These are phyloP conservation scores for Andrena bucephala DNA, from an alignment of 2,888 invertebrate species.

Conservation along the genomic window DNA sequence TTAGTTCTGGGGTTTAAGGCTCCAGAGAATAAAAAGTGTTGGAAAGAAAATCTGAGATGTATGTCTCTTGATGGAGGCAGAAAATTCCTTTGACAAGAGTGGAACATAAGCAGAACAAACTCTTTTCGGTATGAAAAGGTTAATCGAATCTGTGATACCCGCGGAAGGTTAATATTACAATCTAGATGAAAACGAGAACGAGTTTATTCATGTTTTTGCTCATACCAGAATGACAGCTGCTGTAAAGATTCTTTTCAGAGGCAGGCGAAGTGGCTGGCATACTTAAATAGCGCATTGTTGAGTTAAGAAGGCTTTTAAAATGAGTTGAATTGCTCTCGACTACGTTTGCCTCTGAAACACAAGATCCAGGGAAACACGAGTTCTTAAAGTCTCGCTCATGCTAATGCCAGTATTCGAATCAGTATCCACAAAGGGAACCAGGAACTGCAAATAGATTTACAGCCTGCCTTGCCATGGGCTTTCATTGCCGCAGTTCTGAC, in stretches of 20 bases:
- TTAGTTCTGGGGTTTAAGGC: no score
- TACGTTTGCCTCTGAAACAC: neutral
- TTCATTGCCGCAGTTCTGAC: neutral
- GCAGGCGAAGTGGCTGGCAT: neutral
- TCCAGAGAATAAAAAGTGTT: no score
- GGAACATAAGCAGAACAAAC: no score
- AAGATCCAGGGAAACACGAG: neutral
- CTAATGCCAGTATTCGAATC: neutral
- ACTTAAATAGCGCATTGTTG: neutral
- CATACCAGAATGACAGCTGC: neutral
- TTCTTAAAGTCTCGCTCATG: neutral
- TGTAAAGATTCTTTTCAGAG: neutral
- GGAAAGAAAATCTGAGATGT: no score
- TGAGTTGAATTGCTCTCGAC: neutral
- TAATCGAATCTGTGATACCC: neutral
- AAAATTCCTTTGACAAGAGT: no score
- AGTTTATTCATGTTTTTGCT: slow-evolving; percentile 4
- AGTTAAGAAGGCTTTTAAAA: neutral
- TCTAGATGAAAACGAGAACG: neutral
- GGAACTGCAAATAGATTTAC: slow-evolving; percentile 7
- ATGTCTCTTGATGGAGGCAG: no score
- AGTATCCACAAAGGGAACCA: neutral
- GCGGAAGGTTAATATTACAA: neutral
- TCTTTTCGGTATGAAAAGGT: no score
- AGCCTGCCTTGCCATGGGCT: neutral